phyloP scores from a whole-genome alignment of 2,888 invertebrate species.

The Anarsia innoxiella region DNA sequence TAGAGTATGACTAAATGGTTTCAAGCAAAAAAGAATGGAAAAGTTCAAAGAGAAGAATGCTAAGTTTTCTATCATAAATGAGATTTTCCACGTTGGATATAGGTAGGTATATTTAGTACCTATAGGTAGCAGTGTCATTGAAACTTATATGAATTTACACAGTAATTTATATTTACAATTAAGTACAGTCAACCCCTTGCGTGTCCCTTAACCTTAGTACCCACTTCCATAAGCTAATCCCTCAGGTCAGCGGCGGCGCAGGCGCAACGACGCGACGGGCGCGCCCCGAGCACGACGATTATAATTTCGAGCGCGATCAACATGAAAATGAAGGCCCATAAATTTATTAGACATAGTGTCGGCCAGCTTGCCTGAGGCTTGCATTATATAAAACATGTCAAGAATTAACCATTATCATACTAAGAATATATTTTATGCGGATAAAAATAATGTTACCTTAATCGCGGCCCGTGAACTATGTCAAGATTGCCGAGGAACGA shows the following conservation, averaged over 20 bases:
- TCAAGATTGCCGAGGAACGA: slow-evolving; percentile 28
- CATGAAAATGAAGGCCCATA: slow-evolving; percentile 72
- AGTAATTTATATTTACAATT: too few species aligned
- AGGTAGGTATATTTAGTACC: too few species aligned
- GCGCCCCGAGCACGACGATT: slow-evolving; percentile 67
- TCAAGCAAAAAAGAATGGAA: too few species aligned
- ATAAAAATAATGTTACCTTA: slow-evolving; percentile 43
- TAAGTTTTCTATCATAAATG: too few species aligned
- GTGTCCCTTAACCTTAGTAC: too few species aligned
- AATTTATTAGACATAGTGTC: slow-evolving; percentile 76
- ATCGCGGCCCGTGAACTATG: slow-evolving; percentile 36
- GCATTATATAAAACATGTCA: slow-evolving; percentile 73
- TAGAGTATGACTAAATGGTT: too few species aligned
- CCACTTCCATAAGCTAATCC: too few species aligned
- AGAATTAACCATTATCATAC: slow-evolving; percentile 71
- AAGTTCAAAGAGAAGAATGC: too few species aligned
- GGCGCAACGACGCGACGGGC: slow-evolving; percentile 34
- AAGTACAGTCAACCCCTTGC: too few species aligned
- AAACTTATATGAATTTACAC: too few species aligned
- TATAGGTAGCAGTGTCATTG: too few species aligned
- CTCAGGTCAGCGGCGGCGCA: slow-evolving; percentile 27
- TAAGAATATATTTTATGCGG: slow-evolving; percentile 53
- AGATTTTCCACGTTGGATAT: too few species aligned
- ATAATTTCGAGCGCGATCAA: slow-evolving; percentile 73
- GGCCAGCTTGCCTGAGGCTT: slow-evolving; percentile 59